These are phyloP conservation scores for Polypterus bichir DNA, from an alignment of 2,113 vertebrate species.

Conservation along the genomic window DNA sequence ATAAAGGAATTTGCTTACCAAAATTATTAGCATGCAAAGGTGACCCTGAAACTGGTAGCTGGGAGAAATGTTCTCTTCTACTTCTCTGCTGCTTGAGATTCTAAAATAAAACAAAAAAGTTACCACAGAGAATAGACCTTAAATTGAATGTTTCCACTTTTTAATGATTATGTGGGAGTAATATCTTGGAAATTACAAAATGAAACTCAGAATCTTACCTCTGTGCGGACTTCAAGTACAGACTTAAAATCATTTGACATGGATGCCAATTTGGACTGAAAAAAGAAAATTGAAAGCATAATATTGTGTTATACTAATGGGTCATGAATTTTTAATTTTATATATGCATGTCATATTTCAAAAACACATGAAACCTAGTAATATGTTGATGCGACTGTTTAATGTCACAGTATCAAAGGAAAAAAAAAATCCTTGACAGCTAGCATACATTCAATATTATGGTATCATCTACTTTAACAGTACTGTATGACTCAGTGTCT, in stretches of 20 bases:
- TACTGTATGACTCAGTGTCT: too few relatives aligned
- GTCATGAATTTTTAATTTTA: too few relatives aligned
- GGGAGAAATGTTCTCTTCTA: slow-evolving; percentile 80
- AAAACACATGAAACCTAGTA: too few relatives aligned
- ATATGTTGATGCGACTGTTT: too few relatives aligned
- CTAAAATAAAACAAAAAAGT: slow-evolving; percentile 30
- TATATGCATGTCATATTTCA: too few relatives aligned
- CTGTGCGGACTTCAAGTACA: slow-evolving; percentile 82
- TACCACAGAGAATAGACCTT: not conserved
- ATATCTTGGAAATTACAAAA: too few relatives aligned
- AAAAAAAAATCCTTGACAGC: too few relatives aligned
- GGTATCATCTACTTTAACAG: too few relatives aligned
- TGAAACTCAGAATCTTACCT: slow-evolving; percentile 53
- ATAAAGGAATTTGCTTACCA: slow-evolving; percentile 52
- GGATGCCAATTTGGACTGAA: slow-evolving; percentile 77
- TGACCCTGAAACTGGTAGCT: slow-evolving; percentile 51
- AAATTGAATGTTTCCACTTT: not conserved
- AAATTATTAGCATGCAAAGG: slow-evolving; percentile 65
- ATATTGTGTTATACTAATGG: too few relatives aligned
- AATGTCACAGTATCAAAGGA: too few relatives aligned
- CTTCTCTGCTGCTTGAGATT: slow-evolving; percentile 84
- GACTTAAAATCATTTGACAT: slow-evolving; percentile 94
- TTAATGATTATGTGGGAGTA: not conserved
- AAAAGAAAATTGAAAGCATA: slow-evolving; percentile 5
- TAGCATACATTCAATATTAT: too few relatives aligned